Conservation (phyloP, 2,888 invertebrate species). For the Sceliomorpha sp. region DNA sequence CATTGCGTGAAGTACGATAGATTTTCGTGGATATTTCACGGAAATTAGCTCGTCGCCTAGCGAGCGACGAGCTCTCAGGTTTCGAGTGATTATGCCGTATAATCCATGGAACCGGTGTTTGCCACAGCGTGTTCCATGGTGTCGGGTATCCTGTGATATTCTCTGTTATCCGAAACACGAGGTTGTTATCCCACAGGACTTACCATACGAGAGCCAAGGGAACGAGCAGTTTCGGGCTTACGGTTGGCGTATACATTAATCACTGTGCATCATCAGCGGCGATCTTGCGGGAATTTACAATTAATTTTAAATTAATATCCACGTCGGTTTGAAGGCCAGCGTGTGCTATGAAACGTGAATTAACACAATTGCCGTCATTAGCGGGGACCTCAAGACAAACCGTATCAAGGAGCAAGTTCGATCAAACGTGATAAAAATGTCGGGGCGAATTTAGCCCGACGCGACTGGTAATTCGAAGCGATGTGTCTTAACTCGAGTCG, state of each 20-base stretch:
- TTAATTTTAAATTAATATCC: constrained; percentile 75
- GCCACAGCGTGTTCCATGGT: constrained; percentile 67
- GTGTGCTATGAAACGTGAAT: constrained; percentile 14
- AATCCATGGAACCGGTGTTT: constrained; percentile 74
- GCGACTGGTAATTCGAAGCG: background rate
- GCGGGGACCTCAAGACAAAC: background rate
- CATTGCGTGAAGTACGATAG: constrained; percentile 41
- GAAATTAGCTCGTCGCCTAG: constrained; percentile 69
- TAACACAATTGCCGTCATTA: constrained; percentile 25
- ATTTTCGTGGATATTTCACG: constrained; percentile 69
- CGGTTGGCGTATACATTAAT: constrained; percentile 68
- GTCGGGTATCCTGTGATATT: constrained; percentile 75
- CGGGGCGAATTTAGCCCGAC: background rate
- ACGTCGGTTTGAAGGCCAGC: constrained; percentile 46
- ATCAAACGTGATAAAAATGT: background rate
- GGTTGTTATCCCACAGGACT: constrained; percentile 79
- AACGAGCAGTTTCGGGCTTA: constrained; percentile 52
- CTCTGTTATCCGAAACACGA: constrained; percentile 79
- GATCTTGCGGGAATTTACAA: constrained; percentile 74
- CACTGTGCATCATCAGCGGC: constrained; percentile 69
- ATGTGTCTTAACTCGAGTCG: background rate
- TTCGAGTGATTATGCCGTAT: constrained; percentile 78
- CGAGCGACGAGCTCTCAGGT: constrained; percentile 70
- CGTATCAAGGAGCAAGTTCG: background rate
- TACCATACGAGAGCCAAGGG: constrained; percentile 68